These are phyloP conservation scores for Deilephila porcellus DNA, from an alignment of 2,888 invertebrate species.

Conservation along the genomic window DNA sequence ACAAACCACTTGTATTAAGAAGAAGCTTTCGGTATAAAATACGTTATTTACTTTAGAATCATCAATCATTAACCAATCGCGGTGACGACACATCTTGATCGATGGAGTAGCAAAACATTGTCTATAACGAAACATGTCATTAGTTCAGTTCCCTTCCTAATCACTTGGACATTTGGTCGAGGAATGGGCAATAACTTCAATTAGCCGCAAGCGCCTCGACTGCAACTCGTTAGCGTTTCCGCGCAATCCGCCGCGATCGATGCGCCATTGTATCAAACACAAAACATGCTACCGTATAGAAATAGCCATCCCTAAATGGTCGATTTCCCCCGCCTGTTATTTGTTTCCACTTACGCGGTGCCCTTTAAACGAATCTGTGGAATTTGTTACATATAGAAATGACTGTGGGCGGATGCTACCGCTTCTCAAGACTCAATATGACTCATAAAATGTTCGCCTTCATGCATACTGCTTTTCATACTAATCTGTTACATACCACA, in stretches of 20 bases:
- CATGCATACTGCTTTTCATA: conserved; percentile 10
- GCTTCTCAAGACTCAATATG: background rate
- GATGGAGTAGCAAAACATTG: conserved; percentile 63
- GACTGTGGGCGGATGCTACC: conserved; percentile 37
- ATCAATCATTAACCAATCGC: conserved; percentile 63
- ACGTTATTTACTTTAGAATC: conserved; percentile 36
- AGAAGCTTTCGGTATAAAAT: conserved; percentile 44
- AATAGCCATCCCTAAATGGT: conserved; percentile 73
- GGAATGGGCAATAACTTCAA: conserved; percentile 70
- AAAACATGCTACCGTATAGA: conserved; percentile 76
- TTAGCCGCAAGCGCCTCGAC: conserved; percentile 60
- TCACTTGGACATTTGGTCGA: conserved; percentile 48
- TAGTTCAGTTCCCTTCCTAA: conserved; percentile 54
- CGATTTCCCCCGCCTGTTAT: conserved; percentile 63
- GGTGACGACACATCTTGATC: conserved; percentile 61
- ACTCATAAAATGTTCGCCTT: conserved; percentile 23
- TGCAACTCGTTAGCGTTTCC: conserved; percentile 71
- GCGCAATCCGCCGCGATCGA: conserved; percentile 72
- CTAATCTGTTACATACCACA: conserved; percentile 31
- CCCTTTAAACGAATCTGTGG: conserved; percentile 44
- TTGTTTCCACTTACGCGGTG: conserved; percentile 67
- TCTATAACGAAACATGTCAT: conserved; percentile 59
- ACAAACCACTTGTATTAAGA: conserved; percentile 32
- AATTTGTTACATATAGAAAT: conserved; percentile 34
- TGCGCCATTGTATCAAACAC: conserved; percentile 77